Evolutionary conservation across 1,140 invertebrate species (phyloP).

Genomic region (Drosophila sechellia): DNA sequence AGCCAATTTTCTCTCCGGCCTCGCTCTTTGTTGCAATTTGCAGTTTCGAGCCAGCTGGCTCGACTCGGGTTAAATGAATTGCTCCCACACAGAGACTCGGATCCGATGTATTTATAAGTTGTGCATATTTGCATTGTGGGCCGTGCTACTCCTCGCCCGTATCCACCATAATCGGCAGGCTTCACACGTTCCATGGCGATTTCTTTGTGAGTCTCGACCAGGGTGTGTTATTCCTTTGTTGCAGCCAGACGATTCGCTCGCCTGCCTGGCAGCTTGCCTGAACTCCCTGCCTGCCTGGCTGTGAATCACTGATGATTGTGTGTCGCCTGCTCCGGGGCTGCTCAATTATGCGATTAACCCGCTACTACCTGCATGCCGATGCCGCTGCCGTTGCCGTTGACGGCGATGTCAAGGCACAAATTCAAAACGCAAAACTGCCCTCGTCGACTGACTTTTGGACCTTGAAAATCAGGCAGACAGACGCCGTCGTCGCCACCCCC

Average conservation of each 20-base stretch:
- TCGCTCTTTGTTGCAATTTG: constrained; percentile 42
- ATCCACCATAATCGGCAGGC: constrained; percentile 41
- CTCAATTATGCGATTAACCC: constrained; percentile 50
- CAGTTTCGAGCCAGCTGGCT: constrained; percentile 29
- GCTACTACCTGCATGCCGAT: constrained; percentile 53
- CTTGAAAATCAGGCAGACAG: constrained; percentile 45
- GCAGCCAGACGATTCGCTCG: constrained; percentile 21
- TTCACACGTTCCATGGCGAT: constrained; percentile 50
- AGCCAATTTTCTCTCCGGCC: constrained; percentile 32
- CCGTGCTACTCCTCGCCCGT: constrained; percentile 24
- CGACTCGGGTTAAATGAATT: constrained; percentile 55
- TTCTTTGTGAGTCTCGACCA: constrained; percentile 36
- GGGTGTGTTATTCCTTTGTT: constrained; percentile 50
- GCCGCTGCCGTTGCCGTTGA: constrained; percentile 17
- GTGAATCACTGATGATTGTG: constrained; percentile 59
- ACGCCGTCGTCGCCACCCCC: constrained; percentile 34
- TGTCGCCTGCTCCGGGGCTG: constrained; percentile 36
- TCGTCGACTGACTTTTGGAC: constrained; percentile 54
- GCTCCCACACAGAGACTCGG: constrained; percentile 50
- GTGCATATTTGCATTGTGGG: constrained; percentile 53
- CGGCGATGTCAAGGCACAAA: neutral
- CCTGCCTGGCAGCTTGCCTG: constrained; percentile 18
- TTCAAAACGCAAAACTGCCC: constrained; percentile 20
- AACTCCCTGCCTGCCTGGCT: constrained; percentile 8
- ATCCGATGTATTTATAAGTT: constrained; percentile 47